Evolutionary conservation across 35 echinoderm and acorn worm genomes (phyloP), one percentile per base, ranked within the genome.

Genomic region (Eucidaris tribuloides): DNA sequence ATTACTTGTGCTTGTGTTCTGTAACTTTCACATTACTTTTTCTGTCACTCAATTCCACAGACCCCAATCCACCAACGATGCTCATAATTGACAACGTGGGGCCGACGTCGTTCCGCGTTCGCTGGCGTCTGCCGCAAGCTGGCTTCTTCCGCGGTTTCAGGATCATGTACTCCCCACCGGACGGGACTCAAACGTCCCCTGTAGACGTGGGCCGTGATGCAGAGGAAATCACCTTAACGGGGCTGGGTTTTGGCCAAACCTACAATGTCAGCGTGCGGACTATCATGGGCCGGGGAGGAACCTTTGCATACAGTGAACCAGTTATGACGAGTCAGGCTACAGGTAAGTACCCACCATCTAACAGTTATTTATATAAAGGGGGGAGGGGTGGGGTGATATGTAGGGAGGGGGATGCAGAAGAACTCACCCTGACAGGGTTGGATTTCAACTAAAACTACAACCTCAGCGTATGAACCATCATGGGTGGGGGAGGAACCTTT

Each of bases 161-260:
- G 14, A 36, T 74, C 36, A 18, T 7, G 19, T 74, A 74, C 37
- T 43, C 68, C 0, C 68, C 68, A 1, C 5, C 34, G 5, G 34
- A 74, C 22, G 68, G 68, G 6, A 40, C 38, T 36, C 68, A 74
- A 40, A 74, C n/a, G 28, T 74, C 68, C 2, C 68, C 68, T n/a
- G 37, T 74, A 44, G 68, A 74, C 24, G 11, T 74, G 25, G 68
- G 68, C 15, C 33, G 2, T 13, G 35, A 44, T 25, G 68, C 38
- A 25, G 68, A 74, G 37, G 68, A 74, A 25, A 14, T 74, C 35
- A 74, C 68, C n/a, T 24, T 74, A 7, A 74, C 68, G 11, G 68
- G 68, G 37, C 68, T 74, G 9, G 15, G 22, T 33, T 74, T 74
- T 74, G n/a, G 44, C 15, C 68, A 74, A 40, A 42, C 30, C 0